These are phyloP conservation scores for Leguminivora glycinivorella DNA, from an alignment of 1,140 invertebrate species.

Conservation along the genomic window DNA sequence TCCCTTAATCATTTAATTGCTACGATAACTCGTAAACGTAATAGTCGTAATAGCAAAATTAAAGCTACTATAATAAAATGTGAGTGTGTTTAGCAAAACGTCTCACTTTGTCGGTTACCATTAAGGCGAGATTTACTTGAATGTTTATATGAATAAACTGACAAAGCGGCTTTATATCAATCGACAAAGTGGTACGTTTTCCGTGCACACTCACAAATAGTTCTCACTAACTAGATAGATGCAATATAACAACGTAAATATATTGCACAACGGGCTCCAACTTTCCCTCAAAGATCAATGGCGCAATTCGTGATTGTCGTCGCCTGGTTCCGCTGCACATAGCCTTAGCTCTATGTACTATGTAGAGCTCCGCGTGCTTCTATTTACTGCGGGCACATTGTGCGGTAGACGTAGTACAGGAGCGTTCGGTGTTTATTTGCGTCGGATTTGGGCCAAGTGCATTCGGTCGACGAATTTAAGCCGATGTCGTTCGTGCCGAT, in stretches of 20 bases:
- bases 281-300: conserved; percentile 39
- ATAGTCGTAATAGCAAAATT: too few relatives aligned
- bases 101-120: too few relatives aligned
- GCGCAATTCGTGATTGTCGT: conserved; percentile 44
- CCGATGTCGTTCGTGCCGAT: conserved; percentile 37
- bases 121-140: too few relatives aligned
- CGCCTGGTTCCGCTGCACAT: conserved; percentile 41
- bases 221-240: too few relatives aligned
- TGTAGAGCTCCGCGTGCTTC: conserved; percentile 32
- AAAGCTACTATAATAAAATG: too few relatives aligned
- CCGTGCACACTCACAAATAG: too few relatives aligned
- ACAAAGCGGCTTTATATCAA: too few relatives aligned
- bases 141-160: too few relatives aligned
- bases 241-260: background rate
- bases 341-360: conserved; percentile 31
- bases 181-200: too few relatives aligned
- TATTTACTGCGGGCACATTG: conserved; percentile 40
- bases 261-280: conserved; percentile 27
- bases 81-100: too few relatives aligned
- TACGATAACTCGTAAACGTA: background rate
- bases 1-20: background rate
- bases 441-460: conserved; percentile 61
- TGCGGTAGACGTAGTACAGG: conserved; percentile 37
- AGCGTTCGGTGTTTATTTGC: conserved; percentile 53
- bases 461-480: conserved; percentile 50